Base-by-base conservation (phyloP, 64 coral and sea anemone species). In the Actinia tenebrosa region DNA sequence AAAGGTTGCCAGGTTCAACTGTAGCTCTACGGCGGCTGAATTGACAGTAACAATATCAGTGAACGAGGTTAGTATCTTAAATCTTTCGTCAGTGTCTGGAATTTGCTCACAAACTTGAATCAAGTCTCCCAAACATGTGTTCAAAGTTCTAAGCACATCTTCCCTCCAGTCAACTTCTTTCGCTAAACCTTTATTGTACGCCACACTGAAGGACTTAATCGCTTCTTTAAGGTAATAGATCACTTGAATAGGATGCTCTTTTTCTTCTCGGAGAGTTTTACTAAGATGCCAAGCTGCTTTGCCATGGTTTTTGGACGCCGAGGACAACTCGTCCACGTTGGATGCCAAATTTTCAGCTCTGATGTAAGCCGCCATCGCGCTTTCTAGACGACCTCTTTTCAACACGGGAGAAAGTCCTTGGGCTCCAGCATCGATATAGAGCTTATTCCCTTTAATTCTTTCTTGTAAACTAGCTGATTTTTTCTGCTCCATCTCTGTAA, bases 261-360 rank as follows among this genome's bases (percentile, higher is more conserved):
- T 1, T 56, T 43, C 37, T 16, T 84, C 78, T 2, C 53, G 86
- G 2, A 92, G 66, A 7, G 88, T 53, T 25, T 79, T 53, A 13
- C 89, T 87, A 11, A 96, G 85, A 80, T 59, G 72, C 94, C 88
- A 96, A 15, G 79, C 86, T 19, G 94, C 91, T 44, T 93, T 96
- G 19, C 91, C 88, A 45, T 88, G 89, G 44, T 96, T 93, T 52
- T 91, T 96, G 2, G 87, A 22, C 13, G 94, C 94, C 42, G 94
- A 96, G 10, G 84, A 81, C 7, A 85, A 22, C 3, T 96, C 91
- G 5, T 93, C 85, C 4, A 20, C 16, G 60, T 83, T 79, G 3
- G 47, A 59, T 0, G 94, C 79, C 54, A 85, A 71, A 5, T 96
- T 87, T 45, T 93, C 89, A 7, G 94, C 91, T n/a, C 80, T 88